These are phyloP conservation scores for Hemistola chrysoprasaria DNA, from an alignment of 2,888 invertebrate species.

Conservation along the genomic window DNA sequence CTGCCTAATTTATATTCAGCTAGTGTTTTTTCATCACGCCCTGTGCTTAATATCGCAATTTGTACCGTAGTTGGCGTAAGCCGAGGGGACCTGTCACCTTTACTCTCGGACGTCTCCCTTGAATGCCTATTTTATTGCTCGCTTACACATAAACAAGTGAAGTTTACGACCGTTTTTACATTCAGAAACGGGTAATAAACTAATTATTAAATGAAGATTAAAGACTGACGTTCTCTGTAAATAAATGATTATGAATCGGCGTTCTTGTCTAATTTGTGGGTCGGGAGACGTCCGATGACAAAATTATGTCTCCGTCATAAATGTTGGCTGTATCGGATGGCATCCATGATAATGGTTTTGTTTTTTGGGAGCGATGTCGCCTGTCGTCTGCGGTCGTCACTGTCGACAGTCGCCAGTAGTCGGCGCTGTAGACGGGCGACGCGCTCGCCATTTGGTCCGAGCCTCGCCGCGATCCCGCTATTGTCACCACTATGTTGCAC, in stretches of 20 bases:
- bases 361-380: constrained; percentile 51
- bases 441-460: constrained; percentile 18
- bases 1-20: constrained; percentile 82
- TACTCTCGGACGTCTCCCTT: constrained; percentile 61
- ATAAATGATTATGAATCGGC: constrained; percentile 50
- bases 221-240: constrained; percentile 39
- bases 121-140: constrained; percentile 66
- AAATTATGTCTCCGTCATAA: constrained; percentile 60
- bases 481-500: constrained; percentile 19
- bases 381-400: constrained; percentile 29
- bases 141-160: constrained; percentile 65
- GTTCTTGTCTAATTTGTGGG: constrained; percentile 47
- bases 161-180: constrained; percentile 59
- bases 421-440: constrained; percentile 7
- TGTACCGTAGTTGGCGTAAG: constrained; percentile 80
- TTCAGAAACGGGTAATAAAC: constrained; percentile 56
- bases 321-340: constrained; percentile 51
- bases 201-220: constrained; percentile 57
- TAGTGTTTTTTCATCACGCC: constrained; percentile 83
- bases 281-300: constrained; percentile 51
- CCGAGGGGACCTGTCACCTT: constrained; percentile 76
- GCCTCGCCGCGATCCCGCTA: constrained; percentile 8
- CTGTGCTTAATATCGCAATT: constrained; percentile 81
- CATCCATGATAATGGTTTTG: constrained; percentile 53
- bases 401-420: constrained; percentile 16